Conservation (phyloP, 1,140 invertebrate genomes). For the Helicoverpa zea region DNA sequence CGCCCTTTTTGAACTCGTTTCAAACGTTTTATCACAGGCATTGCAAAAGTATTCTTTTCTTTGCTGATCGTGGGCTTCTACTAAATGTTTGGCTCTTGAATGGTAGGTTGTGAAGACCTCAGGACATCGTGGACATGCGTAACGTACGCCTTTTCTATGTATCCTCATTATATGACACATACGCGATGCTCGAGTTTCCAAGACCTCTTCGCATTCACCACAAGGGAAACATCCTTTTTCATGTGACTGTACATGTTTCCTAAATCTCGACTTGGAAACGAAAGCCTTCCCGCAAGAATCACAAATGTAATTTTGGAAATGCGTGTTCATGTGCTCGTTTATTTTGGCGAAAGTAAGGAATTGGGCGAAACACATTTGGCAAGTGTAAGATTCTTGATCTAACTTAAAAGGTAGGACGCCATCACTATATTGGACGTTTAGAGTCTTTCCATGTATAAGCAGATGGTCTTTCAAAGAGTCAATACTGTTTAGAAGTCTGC, state of each 20-base stretch:
- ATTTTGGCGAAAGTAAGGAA: conserved; percentile 73
- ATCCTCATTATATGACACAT: conserved; percentile 72
- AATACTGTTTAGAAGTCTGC: conserved; percentile 61
- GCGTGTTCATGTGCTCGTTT: conserved; percentile 82
- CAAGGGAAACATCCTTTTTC: conserved; percentile 89
- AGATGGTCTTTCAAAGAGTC: conserved; percentile 75
- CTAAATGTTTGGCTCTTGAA: conserved; percentile 73
- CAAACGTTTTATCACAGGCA: conserved; percentile 68
- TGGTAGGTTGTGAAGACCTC: conserved; percentile 79
- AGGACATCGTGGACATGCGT: conserved; percentile 76
- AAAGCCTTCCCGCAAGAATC: conserved; percentile 89
- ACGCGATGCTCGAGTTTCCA: conserved; percentile 77
- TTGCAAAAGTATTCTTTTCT: conserved; percentile 65
- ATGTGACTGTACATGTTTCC: conserved; percentile 88
- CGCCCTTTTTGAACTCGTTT: conserved; percentile 71
- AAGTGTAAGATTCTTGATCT: conserved; percentile 65
- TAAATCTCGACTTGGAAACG: conserved; percentile 87
- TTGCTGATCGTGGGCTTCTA: conserved; percentile 68
- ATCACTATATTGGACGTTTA: conserved; percentile 70
- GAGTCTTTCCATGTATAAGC: conserved; percentile 61
- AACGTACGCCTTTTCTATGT: conserved; percentile 77
- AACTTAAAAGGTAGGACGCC: conserved; percentile 79
- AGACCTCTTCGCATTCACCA: conserved; percentile 92
- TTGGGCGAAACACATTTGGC: conserved; percentile 70
- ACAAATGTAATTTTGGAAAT: conserved; percentile 88